These are phyloP conservation scores for Himalopsyche anomala DNA, from an alignment of 2,888 invertebrate species.

Conservation along the genomic window DNA sequence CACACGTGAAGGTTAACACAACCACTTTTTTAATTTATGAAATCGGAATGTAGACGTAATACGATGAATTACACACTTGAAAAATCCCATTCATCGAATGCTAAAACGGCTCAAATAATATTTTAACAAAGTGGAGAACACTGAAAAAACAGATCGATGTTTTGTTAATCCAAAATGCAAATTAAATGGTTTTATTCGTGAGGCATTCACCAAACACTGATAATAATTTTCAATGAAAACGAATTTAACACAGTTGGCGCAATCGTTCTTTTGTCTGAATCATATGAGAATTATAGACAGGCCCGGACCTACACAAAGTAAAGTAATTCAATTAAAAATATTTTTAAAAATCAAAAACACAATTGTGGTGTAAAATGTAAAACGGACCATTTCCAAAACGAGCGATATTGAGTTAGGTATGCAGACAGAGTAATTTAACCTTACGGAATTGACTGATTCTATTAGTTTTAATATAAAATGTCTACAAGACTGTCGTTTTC, in stretches of 20 bases:
- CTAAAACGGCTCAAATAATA: background rate
- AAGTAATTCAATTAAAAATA: too few species aligned
- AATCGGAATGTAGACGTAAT: background rate
- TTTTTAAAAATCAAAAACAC: too few species aligned
- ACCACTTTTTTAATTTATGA: background rate
- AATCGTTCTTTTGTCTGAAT: background rate
- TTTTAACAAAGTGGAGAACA: background rate
- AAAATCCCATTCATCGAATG: background rate
- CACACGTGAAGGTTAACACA: too few species aligned
- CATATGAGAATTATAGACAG: background rate
- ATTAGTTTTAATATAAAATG: too few species aligned
- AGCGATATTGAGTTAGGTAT: too few species aligned
- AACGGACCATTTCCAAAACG: too few species aligned
- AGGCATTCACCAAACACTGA: background rate
- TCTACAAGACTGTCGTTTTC: too few species aligned
- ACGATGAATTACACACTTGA: background rate
- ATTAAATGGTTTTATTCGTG: slow-evolving; percentile 11
- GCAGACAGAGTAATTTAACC: too few species aligned
- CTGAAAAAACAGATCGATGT: slow-evolving; percentile 5
- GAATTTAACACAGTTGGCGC: slow-evolving; percentile 26
- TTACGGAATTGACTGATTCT: too few species aligned
- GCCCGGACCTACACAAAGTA: background rate
- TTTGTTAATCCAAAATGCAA: slow-evolving; percentile 28
- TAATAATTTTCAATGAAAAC: slow-evolving; percentile 30
- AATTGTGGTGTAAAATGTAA: too few species aligned